Base-by-base conservation (phyloP, 2,113 vertebrate species). In the Loxodonta africana region DNA sequence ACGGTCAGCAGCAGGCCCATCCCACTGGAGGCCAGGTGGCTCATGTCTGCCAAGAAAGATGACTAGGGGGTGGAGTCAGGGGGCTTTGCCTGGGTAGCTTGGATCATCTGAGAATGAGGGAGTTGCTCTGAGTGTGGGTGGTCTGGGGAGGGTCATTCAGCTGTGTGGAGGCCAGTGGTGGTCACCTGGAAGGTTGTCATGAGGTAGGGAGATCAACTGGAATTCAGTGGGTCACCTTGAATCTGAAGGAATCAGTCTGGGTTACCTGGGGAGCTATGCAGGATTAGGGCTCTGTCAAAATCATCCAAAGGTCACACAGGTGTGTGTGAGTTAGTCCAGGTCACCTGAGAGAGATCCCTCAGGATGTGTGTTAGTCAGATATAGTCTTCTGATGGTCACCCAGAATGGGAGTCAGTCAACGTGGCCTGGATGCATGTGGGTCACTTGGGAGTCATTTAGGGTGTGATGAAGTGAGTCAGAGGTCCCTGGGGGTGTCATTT, bases 1-100 rank as follows among this genome's bases (percentile, higher is more conserved):
- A 99, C 99, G 0, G 99, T 99, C 88, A 99, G 99, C 97, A 99
- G 99, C 76, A 99, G 99, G 44, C 99, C 99, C 0, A 99, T 99
- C 0, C 99, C 99, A 0, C 99, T 99, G 0, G 99, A 99, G 12
- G 99, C 98, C 9, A 99, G 99, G 96, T 99, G 99, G 71, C 99
- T 99, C 99, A 99, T 99, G 94, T 99, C 99, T 99, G 98, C 3
- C 88, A 6, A 90, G 83, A 97, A 37, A 97, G 88, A 51, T 2
- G 21, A 51, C 44, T 51, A 69, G 48, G 48, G 67, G 89, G 51
- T 18, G 65, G 21, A 77, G 20, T 28, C 83, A 74, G n/a, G 41
- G 41, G 53, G 60, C n/a, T 77, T 51, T 48, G 44, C 6, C 0
- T 0, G 62, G 14, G 28, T 33, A 14, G 9, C 48, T 77, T 7